Evolutionary conservation across 2,888 invertebrate genomes (phyloP), one percentile per base, ranked within the genome.

Genomic region (Leptinotarsa juncta): DNA sequence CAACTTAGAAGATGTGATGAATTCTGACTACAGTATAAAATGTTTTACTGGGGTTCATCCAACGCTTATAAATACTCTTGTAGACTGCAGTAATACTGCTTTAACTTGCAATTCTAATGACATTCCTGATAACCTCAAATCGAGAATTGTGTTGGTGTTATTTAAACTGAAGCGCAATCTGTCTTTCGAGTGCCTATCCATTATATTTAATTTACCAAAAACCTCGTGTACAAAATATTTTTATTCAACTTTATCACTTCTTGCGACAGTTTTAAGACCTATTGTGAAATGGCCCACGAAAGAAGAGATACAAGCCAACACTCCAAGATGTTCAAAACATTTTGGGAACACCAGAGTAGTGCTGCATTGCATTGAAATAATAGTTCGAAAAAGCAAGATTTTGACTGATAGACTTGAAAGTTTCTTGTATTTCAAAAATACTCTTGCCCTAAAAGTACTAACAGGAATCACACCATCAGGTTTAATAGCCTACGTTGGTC

Each of bases 341-440:
- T 70, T 49, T 15, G 18, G 5, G 18, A 50, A 62, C 51, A 42
- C 48, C 7, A 70, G 72, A 65, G 32, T 75, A 7, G 65, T 75
- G 4, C 15, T 75, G 16, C 72, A 75, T 50, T 75, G 72, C 26
- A 75, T 72, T n/a, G 72, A 75, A 20, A 42, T 75, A 3, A 7
- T 16, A 4, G 20, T 71, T 15, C 62, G 68, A 57, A 57, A 51
- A 62, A 42, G 60, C 15, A 51, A 51, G 14, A n/a, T 16, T 15
- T 26, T 20, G n/a, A 18, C 10, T 14, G 23, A 51, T 4, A 67
- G n/a, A 51, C 23, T 67, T 3, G 50, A 26, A 12, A 23, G 23
- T n/a, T 71, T 62, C 51, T 74, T 71, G 3, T 57, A 67, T 32
- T 72, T 72, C 51, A 68, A 74, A 49, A 26, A 18, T 18, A 66